Evolutionary conservation across 1,140 invertebrate species (phyloP).

Genomic region (Trachymyrmex septentrionalis): DNA sequence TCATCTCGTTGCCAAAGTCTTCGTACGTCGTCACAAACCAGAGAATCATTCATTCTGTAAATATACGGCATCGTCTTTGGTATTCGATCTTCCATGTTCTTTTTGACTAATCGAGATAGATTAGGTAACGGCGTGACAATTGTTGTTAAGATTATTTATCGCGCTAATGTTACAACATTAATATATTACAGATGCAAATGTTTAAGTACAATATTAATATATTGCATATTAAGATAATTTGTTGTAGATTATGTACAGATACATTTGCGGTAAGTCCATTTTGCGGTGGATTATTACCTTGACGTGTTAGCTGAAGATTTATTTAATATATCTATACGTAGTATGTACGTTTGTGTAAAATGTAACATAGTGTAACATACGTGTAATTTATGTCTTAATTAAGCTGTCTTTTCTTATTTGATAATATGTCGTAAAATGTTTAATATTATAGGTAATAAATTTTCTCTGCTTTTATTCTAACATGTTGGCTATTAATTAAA

Average conservation of each 20-base stretch:
- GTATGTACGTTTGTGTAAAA: conserved; percentile 34
- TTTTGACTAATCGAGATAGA: conserved; percentile 32
- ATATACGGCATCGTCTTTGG: conserved; percentile 50
- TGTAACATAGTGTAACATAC: conserved; percentile 72
- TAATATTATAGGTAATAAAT: conserved; percentile 50
- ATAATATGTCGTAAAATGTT: conserved; percentile 42
- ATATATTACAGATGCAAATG: conserved; percentile 42
- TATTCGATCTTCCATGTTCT: conserved; percentile 34
- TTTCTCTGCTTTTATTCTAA: not conserved
- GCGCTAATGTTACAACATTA: not conserved
- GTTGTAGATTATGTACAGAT: conserved; percentile 44
- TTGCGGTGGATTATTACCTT: not conserved
- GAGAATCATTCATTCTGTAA: conserved; percentile 66
- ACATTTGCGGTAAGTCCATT: conserved; percentile 43
- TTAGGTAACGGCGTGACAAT: not conserved
- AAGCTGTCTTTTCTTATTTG: not conserved
- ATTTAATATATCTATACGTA: conserved; percentile 36
- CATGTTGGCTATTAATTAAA: not conserved
- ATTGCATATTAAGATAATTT: conserved; percentile 19
- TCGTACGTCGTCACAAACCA: conserved; percentile 53
- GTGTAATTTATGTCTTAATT: conserved; percentile 65
- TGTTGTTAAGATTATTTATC: conserved; percentile 54
- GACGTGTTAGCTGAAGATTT: not conserved
- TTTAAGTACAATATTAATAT: conserved; percentile 54
- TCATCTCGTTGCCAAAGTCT: conserved; percentile 73